phyloP scores from a whole-genome alignment of 2,113 vertebrate genomes.

The Phylloscopus trochiloides region DNA sequence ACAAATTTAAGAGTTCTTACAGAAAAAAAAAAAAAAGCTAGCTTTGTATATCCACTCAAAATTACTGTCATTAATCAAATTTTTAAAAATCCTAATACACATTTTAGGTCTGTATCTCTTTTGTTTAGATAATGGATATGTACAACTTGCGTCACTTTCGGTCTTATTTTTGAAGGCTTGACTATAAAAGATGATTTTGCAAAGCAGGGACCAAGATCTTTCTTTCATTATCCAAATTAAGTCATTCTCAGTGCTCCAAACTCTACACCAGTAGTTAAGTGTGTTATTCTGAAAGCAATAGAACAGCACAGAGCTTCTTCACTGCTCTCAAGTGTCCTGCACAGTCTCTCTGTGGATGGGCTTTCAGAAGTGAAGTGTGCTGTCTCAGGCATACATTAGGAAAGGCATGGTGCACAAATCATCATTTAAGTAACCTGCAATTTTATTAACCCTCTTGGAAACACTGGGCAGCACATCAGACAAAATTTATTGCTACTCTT shows the following conservation, averaged over 20 bases:
- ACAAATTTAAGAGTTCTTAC: neutral
- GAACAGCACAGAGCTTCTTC: neutral
- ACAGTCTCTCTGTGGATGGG: neutral
- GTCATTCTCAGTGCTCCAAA: neutral
- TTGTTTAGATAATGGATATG: neutral
- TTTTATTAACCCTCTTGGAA: neutral
- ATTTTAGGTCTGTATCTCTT: neutral
- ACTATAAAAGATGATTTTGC: neutral
- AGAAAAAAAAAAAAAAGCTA: neutral
- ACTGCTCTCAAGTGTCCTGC: neutral
- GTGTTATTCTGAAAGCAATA: neutral
- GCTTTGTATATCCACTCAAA: neutral
- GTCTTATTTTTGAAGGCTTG: neutral
- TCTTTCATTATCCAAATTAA: neutral
- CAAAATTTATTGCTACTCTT: neutral
- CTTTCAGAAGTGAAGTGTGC: neutral
- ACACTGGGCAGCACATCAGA: neutral
- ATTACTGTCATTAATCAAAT: neutral
- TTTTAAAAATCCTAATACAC: neutral
- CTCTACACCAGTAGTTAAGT: neutral
- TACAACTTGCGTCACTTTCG: neutral
- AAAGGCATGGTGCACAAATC: neutral
- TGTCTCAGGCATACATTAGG: neutral
- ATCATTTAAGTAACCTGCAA: neutral
- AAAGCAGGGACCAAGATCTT: neutral